These are phyloP conservation scores for Drosophila santomea DNA, from an alignment of 1,140 invertebrate genomes.

Conservation along the genomic window DNA sequence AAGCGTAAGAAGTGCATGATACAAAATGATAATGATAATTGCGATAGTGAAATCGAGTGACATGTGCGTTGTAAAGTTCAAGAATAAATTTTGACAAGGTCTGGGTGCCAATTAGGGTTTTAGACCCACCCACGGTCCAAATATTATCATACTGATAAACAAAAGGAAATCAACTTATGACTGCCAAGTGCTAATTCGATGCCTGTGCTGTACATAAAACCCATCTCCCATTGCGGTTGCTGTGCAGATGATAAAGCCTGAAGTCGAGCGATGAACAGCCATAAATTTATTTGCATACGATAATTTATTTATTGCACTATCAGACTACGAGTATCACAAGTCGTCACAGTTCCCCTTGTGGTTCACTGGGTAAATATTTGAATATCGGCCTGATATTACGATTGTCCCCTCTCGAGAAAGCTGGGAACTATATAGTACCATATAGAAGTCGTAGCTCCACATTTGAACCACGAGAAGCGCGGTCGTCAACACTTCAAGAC, in stretches of 20 bases:
- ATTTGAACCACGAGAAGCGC: conserved; percentile 18
- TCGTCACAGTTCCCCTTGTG: conserved; percentile 8
- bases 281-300: conserved; percentile 80
- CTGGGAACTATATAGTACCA: not conserved
- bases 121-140: not conserved
- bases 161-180: conserved; percentile 26
- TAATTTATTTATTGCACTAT: conserved; percentile 77
- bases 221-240: conserved; percentile 15
- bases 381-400: conserved; percentile 7
- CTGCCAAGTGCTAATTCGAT: conserved; percentile 62
- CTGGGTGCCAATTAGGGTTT: not conserved
- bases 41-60: conserved; percentile 18
- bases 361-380: conserved; percentile 52
- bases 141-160: conserved; percentile 28
- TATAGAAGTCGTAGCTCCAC: not conserved
- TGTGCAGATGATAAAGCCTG: conserved; percentile 53
- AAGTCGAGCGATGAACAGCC: conserved; percentile 39
- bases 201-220: conserved; percentile 71
- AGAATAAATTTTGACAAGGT: conserved; percentile 26
- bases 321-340: conserved; percentile 20
- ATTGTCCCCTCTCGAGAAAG: not conserved
- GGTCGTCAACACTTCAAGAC: conserved; percentile 39
- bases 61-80: conserved; percentile 42
- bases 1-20: conserved; percentile 69
- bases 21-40: conserved; percentile 19